phyloP scores from a whole-genome alignment of 2,797 vertebrate genomes.

The Echiichthys vipera region DNA sequence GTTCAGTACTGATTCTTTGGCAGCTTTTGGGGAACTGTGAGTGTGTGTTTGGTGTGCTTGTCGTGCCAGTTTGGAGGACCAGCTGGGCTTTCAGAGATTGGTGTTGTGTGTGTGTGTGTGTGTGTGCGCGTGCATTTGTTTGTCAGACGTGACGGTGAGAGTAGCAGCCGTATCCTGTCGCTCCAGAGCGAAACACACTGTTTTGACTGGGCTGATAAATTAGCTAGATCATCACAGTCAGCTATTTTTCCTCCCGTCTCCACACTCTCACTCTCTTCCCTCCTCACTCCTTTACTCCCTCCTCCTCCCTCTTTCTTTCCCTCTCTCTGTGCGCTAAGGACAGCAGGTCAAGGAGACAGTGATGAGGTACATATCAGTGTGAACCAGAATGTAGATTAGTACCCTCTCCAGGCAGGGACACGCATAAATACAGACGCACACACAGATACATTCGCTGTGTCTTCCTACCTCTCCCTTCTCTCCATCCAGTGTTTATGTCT shows the following conservation, averaged over 20 bases:
- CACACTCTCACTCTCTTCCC: conserved; percentile 38
- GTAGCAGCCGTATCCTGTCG: conserved; percentile 72
- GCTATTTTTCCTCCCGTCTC: conserved; percentile 60
- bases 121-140: conserved; percentile 43
- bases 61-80: conserved; percentile 63
- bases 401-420: conserved; percentile 69
- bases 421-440: conserved; percentile 51
- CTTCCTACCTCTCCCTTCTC: conserved; percentile 50
- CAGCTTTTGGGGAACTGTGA: conserved; percentile 56
- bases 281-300: conserved; percentile 23
- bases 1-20: conserved; percentile 75
- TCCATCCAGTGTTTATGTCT: conserved; percentile 78
- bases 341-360: conserved; percentile 83
- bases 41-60: conserved; percentile 27
- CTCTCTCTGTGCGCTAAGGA: conserved; percentile 68
- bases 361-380: conserved; percentile 81
- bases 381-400: conserved; percentile 84
- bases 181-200: conserved; percentile 64
- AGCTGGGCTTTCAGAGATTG: conserved; percentile 66
- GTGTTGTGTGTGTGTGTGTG: conserved; percentile 24
- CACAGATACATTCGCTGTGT: conserved; percentile 47
- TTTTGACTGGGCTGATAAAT: conserved; percentile 72
- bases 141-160: conserved; percentile 62
- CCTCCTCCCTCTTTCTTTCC: not conserved
- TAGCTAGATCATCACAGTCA: conserved; percentile 68